Conservation (phyloP, 2,113 vertebrate genomes). For the Dasyurus viverrinus region DNA sequence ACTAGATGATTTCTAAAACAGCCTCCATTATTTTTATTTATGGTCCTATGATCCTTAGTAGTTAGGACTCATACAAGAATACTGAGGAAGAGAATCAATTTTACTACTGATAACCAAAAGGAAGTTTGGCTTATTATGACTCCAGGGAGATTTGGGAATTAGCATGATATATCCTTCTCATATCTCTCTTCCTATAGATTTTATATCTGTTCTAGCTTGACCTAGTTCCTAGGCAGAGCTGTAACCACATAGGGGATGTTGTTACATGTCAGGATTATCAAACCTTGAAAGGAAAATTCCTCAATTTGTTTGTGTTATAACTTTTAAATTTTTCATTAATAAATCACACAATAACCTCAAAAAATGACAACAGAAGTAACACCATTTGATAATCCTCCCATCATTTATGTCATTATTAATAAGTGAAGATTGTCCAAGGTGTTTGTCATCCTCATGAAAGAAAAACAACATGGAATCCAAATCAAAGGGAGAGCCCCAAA, state of each 20-base stretch:
- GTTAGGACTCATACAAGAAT: background rate
- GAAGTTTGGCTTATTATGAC: background rate
- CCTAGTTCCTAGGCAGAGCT: background rate
- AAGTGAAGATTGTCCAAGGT: too few species aligned
- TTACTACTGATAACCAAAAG: background rate
- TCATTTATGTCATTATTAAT: too few species aligned
- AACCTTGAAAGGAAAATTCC: background rate
- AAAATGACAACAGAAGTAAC: too few species aligned
- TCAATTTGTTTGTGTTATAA: background rate
- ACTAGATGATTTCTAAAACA: background rate
- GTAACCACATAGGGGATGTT: background rate
- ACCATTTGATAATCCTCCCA: too few species aligned
- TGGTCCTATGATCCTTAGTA: background rate
- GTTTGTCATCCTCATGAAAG: too few species aligned
- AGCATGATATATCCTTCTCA: background rate
- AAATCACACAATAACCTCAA: too few species aligned
- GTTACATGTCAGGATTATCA: background rate
- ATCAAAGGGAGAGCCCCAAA: too few species aligned
- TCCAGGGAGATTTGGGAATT: background rate
- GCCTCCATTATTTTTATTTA: background rate
- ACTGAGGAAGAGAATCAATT: background rate
- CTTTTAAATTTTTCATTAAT: background rate
- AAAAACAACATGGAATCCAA: too few species aligned
- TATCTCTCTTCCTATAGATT: background rate
- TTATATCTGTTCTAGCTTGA: background rate